Evolutionary conservation across 2,797 vertebrate species (phyloP).

Genomic region (Sparus aurata): DNA sequence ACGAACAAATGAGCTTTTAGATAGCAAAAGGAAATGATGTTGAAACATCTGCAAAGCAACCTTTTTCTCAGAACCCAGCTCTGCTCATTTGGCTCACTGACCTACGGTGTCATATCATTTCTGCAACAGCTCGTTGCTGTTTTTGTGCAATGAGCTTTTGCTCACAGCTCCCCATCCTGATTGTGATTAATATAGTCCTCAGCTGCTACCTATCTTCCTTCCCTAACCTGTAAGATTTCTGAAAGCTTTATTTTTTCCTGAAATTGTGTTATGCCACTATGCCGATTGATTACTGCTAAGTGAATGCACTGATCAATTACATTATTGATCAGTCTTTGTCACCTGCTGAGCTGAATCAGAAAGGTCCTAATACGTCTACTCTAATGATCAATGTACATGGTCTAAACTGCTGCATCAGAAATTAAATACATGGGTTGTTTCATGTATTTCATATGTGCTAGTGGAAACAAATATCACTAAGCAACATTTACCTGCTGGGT

Average conservation of each 20-base stretch:
- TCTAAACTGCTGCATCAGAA: neutral
- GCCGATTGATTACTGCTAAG: neutral
- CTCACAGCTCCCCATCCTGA: neutral
- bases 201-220: neutral
- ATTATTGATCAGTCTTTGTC: neutral
- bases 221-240: neutral
- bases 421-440: neutral
- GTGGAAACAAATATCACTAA: too few relatives aligned
- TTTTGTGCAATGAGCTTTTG: neutral
- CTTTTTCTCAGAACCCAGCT: neutral
- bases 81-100: constrained; percentile 2
- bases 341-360: neutral
- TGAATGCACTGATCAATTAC: neutral
- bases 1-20: neutral
- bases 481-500: too few relatives aligned
- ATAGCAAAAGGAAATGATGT: neutral
- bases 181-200: neutral
- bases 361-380: neutral
- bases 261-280: too few relatives aligned
- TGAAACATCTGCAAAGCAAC: neutral
- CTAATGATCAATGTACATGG: neutral
- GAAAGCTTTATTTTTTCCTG: too few relatives aligned
- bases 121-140: neutral
- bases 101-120: neutral
- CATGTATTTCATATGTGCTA: too few relatives aligned